Percentiles rank a stretch among this genome's conserved stretches.
These are phyloP conservation scores for Chironomus tentans DNA, from an alignment of 2,888 invertebrate genomes.

Conservation along the genomic window DNA sequence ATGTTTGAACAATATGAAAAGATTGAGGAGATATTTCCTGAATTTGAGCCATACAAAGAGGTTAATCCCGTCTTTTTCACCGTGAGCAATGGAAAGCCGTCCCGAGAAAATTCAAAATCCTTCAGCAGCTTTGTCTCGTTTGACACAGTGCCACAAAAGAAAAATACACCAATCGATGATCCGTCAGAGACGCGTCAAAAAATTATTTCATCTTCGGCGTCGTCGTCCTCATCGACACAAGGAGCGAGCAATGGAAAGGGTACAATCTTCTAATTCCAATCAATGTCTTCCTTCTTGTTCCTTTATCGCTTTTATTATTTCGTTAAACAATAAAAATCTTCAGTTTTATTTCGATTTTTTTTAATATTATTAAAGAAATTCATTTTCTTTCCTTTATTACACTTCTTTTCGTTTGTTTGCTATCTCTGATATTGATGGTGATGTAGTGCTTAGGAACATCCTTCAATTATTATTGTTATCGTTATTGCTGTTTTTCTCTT, in stretches of 20 bases:
- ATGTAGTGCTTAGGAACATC: no score
- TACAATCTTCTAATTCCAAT: not conserved
- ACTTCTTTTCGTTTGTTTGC: no score
- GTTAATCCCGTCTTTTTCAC: constrained; percentile 34
- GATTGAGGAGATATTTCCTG: constrained; percentile 69
- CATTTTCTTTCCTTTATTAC: no score
- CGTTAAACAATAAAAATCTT: no score
- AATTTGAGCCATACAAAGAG: constrained; percentile 48
- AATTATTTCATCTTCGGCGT: no score
- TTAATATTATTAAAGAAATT: no score
- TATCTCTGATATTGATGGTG: no score
- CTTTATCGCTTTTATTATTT: not conserved
- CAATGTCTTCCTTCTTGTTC: not conserved
- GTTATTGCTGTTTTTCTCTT: no score
- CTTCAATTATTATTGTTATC: no score
- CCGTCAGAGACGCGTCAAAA: not conserved
- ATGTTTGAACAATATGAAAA: constrained; percentile 66
- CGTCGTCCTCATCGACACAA: no score
- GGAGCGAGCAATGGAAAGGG: not conserved
- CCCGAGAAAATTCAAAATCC: constrained; percentile 38
- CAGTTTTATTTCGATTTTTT: no score
- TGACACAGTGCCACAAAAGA: constrained; percentile 12
- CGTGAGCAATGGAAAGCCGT: constrained; percentile 37
- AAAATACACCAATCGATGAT: constrained; percentile 1
- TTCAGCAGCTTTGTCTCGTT: constrained; percentile 22